phyloP scores from a whole-genome alignment of 2,797 vertebrate species.

The Ptychadena robeensis region DNA sequence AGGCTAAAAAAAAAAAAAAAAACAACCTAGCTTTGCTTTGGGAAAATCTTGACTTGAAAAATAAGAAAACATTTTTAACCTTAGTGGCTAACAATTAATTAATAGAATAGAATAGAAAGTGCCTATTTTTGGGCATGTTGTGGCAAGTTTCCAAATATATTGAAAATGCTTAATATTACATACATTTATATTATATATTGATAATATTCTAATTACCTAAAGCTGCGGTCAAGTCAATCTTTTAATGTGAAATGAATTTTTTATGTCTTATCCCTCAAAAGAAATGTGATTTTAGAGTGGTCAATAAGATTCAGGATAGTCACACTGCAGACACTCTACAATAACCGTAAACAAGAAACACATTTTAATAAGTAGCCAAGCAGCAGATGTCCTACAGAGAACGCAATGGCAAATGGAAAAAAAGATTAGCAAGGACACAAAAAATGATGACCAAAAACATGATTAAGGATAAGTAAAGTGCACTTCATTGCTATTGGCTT shows the following conservation, averaged over 20 bases:
- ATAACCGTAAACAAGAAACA: slow-evolving; percentile 12
- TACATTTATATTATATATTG: too few species aligned
- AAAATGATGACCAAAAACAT: neutral
- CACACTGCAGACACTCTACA: neutral
- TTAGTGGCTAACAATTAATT: too few species aligned
- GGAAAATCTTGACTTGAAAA: too few species aligned
- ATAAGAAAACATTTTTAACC: too few species aligned
- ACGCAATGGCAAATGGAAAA: neutral
- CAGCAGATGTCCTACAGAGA: neutral
- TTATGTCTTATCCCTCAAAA: neutral
- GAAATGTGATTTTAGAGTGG: slow-evolving; percentile 16
- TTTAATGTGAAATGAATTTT: neutral
- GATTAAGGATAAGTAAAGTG: neutral
- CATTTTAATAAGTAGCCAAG: neutral
- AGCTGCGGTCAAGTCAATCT: too few species aligned
- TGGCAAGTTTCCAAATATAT: too few species aligned
- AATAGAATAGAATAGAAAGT: too few species aligned
- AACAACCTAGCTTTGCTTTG: too few species aligned
- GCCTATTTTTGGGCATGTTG: too few species aligned
- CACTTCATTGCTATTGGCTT: neutral
- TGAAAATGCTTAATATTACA: too few species aligned
- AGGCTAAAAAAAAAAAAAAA: too few species aligned
- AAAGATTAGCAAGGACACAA: slow-evolving; percentile 9
- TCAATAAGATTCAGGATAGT: neutral
- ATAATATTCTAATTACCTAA: too few species aligned